Percentiles rank a stretch among this genome's conserved stretches.
phyloP scores from a whole-genome alignment of 1,140 invertebrate species.

The Apis dorsata region DNA sequence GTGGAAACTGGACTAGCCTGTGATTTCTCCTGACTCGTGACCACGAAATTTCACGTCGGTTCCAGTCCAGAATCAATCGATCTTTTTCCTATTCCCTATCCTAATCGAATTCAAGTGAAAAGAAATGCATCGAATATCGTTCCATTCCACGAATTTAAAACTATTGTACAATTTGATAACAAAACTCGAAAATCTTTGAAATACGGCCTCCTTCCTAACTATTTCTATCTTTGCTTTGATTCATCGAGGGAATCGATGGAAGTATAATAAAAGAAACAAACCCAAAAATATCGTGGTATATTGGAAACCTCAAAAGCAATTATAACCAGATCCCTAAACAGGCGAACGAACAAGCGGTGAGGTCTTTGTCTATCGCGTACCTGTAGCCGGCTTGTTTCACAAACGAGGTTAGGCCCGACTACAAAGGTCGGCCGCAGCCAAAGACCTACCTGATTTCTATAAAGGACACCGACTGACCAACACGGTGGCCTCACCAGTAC shows the following conservation, averaged over 20 bases:
- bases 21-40: slow-evolving; percentile 34
- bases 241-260: slow-evolving; percentile 43
- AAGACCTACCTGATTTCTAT: slow-evolving; percentile 42
- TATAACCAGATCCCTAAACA: slow-evolving; percentile 74
- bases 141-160: neutral
- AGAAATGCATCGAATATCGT: neutral
- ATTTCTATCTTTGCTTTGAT: slow-evolving; percentile 18
- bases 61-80: slow-evolving; percentile 1
- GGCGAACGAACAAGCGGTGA: slow-evolving; percentile 51
- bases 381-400: slow-evolving; percentile 77
- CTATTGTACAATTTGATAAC: neutral
- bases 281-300: slow-evolving; percentile 48
- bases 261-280: slow-evolving; percentile 33
- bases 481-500: slow-evolving; percentile 24
- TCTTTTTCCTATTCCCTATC: neutral
- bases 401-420: slow-evolving; percentile 73
- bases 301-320: slow-evolving; percentile 75
- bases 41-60: slow-evolving; percentile 38
- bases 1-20: slow-evolving; percentile 61
- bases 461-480: slow-evolving; percentile 50
- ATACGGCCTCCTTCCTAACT: too few species aligned
- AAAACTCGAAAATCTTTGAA: too few species aligned
- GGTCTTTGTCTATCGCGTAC: slow-evolving; percentile 72
- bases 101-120: neutral
- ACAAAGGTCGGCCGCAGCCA: slow-evolving; percentile 71